Evolutionary conservation across 2,797 vertebrate species (phyloP).

Genomic region (Salarias fasciatus): DNA sequence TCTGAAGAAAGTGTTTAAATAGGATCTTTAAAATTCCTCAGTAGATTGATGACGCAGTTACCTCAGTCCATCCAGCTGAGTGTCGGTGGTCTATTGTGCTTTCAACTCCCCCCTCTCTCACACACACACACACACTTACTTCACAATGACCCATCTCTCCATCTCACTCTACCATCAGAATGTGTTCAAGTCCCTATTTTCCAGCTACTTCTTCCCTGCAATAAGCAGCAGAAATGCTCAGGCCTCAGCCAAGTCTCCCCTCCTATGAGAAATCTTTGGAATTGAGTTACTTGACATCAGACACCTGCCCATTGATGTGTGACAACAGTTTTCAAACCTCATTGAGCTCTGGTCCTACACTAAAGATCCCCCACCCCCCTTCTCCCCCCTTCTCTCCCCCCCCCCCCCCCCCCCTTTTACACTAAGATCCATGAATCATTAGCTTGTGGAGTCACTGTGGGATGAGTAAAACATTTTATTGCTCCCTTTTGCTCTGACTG

Average conservation of each 20-base stretch:
- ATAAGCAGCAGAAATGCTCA: conserved; percentile 45
- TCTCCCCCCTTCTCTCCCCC: background rate
- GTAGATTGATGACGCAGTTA: background rate
- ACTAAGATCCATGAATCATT: conserved; percentile 79
- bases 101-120: too few species aligned
- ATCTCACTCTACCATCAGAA: conserved; percentile 30
- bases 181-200: conserved; percentile 27
- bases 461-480: conserved; percentile 77
- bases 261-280: conserved; percentile 69
- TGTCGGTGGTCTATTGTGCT: too few species aligned
- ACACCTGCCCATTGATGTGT: conserved; percentile 74
- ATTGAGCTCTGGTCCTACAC: conserved; percentile 74
- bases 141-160: conserved; percentile 8
- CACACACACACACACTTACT: conserved; percentile 5
- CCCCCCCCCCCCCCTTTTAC: conserved; percentile 34
- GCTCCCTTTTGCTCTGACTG: conserved; percentile 59
- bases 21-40: background rate
- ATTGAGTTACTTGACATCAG: conserved; percentile 79
- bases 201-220: conserved; percentile 2
- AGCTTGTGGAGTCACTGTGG: conserved; percentile 71
- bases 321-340: conserved; percentile 81
- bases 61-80: background rate
- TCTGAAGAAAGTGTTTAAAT: background rate
- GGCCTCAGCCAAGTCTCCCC: conserved; percentile 50
- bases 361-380: conserved; percentile 29